A percentile compares a stretch with the other conserved stretches of the same genome.
Evolutionary conservation across 2,888 invertebrate genomes (phyloP).

Genomic region (Chymomyza procnemis): DNA sequence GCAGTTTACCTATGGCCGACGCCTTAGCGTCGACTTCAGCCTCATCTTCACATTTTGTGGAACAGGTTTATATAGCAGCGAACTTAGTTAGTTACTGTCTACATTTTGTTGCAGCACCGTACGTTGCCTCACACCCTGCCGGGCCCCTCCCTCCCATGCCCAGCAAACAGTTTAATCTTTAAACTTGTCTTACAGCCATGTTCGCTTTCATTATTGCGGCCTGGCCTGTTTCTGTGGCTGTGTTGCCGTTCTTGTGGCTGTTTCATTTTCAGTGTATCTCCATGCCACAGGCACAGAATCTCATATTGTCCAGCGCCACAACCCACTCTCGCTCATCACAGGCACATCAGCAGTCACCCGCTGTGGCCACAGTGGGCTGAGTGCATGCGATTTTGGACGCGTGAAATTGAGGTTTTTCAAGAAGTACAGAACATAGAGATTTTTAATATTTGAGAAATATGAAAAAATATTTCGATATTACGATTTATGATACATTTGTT

Average conservation of each 20-base stretch:
- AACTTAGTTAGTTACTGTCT: neutral
- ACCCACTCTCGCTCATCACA: neutral
- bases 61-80: slow-evolving; percentile 9
- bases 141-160: neutral
- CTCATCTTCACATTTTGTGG: slow-evolving; percentile 2
- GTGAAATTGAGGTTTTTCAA: neutral
- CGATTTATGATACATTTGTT: too few species aligned
- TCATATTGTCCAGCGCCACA: neutral
- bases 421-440: too few species aligned
- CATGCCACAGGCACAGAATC: neutral
- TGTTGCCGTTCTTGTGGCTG: slow-evolving; percentile 17
- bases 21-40: neutral
- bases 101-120: neutral
- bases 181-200: slow-evolving; percentile 22
- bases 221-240: slow-evolving; percentile 50
- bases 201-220: slow-evolving; percentile 63
- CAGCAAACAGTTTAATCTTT: slow-evolving; percentile 22
- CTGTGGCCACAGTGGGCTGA: neutral
- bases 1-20: neutral
- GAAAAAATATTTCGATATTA: too few species aligned
- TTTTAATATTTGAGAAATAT: too few species aligned
- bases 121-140: neutral
- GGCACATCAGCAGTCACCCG: neutral
- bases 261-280: slow-evolving; percentile 3
- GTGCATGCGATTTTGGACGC: slow-evolving; percentile 22